Evolutionary conservation across 2,888 invertebrate genomes (phyloP).

Genomic region (Lycophotia porphyrea): DNA sequence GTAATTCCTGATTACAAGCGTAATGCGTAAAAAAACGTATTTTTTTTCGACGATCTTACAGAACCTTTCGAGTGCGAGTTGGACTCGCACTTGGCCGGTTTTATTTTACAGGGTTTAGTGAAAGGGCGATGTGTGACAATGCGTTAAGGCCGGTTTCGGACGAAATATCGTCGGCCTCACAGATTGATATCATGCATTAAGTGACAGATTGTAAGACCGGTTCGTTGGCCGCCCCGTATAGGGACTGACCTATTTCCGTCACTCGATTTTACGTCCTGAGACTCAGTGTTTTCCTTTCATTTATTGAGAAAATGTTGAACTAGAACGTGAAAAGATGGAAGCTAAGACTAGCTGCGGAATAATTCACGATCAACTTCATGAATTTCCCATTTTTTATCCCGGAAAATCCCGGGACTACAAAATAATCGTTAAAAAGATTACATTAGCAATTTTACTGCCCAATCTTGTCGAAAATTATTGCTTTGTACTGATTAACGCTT

Average conservation of each 20-base stretch:
- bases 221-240: conserved; percentile 19
- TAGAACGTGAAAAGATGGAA: neutral
- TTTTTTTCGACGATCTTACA: neutral
- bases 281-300: conserved; percentile 37
- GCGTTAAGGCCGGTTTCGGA: conserved; percentile 39
- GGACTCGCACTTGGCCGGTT: neutral
- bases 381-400: conserved; percentile 42
- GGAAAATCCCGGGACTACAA: conserved; percentile 20
- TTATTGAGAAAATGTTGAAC: conserved; percentile 34
- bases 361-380: conserved; percentile 22
- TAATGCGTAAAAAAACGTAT: neutral
- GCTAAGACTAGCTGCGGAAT: neutral
- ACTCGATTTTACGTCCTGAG: conserved; percentile 27
- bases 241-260: conserved; percentile 44
- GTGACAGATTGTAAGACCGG: conserved; percentile 41
- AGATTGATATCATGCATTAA: conserved; percentile 60
- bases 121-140: conserved; percentile 42
- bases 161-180: conserved; percentile 36
- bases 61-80: neutral
- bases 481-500: conserved; percentile 27
- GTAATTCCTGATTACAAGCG: neutral
- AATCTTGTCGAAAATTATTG: conserved; percentile 30
- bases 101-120: conserved; percentile 27
- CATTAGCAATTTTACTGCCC: conserved; percentile 39
- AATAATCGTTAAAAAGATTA: conserved; percentile 46